Evolutionary conservation across 2,113 vertebrate genomes (phyloP).

Genomic region (Hemiprocne comata): DNA sequence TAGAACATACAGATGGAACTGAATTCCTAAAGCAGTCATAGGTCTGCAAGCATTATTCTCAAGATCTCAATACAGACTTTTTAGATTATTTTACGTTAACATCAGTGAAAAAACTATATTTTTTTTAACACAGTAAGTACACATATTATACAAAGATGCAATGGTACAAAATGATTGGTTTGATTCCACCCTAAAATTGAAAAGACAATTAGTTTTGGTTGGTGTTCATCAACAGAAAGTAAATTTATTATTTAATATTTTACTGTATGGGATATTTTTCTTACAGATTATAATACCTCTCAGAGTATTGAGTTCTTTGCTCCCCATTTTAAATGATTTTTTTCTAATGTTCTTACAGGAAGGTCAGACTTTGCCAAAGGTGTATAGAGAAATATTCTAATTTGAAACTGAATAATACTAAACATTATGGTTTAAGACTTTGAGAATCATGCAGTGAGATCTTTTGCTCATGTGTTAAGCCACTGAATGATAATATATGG

Average conservation of each 20-base stretch:
- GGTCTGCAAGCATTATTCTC: background rate
- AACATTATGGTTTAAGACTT: background rate
- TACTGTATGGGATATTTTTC: background rate
- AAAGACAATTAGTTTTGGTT: background rate
- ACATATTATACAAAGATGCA: background rate
- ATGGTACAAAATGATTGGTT: background rate
- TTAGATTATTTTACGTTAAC: background rate
- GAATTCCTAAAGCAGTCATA: constrained; percentile 38
- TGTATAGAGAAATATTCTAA: background rate
- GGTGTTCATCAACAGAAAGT: background rate
- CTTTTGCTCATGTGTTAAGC: background rate
- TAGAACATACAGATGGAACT: background rate
- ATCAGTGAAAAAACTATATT: background rate
- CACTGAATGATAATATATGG: background rate
- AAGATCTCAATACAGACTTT: background rate
- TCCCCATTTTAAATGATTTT: background rate
- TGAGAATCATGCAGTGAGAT: background rate
- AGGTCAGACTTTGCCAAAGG: background rate
- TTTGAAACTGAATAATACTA: background rate
- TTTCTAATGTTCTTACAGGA: background rate
- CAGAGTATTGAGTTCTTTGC: background rate
- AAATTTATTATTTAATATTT: background rate
- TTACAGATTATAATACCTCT: background rate
- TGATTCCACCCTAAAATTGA: background rate
- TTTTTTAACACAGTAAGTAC: background rate